Evolutionary conservation across 1,140 invertebrate species (phyloP).

Genomic region (Mamestra configurata): DNA sequence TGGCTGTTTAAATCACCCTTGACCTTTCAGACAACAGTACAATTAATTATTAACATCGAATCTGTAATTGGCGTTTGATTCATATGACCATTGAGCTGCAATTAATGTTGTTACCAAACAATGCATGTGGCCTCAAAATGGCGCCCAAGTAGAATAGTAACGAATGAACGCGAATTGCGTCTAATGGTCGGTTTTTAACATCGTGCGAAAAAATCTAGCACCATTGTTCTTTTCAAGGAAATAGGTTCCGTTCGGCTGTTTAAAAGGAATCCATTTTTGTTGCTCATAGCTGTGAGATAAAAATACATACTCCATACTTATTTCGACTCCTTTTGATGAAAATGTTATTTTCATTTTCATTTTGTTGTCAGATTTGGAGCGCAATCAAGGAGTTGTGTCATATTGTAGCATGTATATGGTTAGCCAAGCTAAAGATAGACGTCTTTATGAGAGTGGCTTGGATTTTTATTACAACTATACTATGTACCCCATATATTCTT

Average conservation of each 20-base stretch:
- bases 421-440: not conserved
- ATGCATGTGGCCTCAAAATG: slow-evolving; percentile 59
- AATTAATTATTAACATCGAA: slow-evolving; percentile 44
- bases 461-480: too few relatives aligned
- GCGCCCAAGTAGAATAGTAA: slow-evolving; percentile 57
- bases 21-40: slow-evolving; percentile 9
- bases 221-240: slow-evolving; percentile 77
- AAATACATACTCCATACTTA: not conserved
- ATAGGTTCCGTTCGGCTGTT: slow-evolving; percentile 39
- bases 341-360: not conserved
- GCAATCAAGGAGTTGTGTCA: too few relatives aligned
- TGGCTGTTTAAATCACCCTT: slow-evolving; percentile 8
- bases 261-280: slow-evolving; percentile 4
- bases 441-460: too few relatives aligned
- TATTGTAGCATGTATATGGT: not conserved
- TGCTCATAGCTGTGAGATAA: slow-evolving; percentile 4
- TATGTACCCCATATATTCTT: not conserved
- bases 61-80: slow-evolving; percentile 57
- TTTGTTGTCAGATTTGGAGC: not conserved
- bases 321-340: slow-evolving; percentile 8
- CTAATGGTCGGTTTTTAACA: slow-evolving; percentile 68
- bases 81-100: slow-evolving; percentile 58
- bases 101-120: slow-evolving; percentile 66
- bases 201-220: slow-evolving; percentile 76
- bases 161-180: slow-evolving; percentile 68